Evolutionary conservation across 2,797 vertebrate species (phyloP).

Genomic region (Lagothrix lagotricha): DNA sequence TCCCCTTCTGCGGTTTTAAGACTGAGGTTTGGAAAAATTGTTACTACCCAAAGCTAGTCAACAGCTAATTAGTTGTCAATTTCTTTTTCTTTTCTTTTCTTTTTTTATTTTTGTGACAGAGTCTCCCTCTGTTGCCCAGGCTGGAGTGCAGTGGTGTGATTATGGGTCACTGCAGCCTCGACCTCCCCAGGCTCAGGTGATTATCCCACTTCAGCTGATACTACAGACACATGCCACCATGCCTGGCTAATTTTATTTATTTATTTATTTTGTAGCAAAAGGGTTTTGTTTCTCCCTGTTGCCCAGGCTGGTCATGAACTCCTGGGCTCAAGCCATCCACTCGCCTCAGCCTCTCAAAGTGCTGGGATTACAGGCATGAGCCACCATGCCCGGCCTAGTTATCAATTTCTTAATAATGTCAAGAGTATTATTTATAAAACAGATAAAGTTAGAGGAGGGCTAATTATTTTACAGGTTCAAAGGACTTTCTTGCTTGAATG

Average conservation of each 20-base stretch:
- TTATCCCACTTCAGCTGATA: too few relatives aligned
- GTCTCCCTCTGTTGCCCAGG: too few relatives aligned
- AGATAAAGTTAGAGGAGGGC: neutral
- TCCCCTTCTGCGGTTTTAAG: neutral
- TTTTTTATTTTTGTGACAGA: too few relatives aligned
- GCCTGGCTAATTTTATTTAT: too few relatives aligned
- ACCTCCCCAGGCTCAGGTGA: neutral
- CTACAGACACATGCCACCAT: too few relatives aligned
- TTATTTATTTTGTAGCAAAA: neutral
- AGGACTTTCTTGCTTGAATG: conserved; percentile 41
- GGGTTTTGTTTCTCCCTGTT: neutral
- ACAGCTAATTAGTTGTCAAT: conserved; percentile 53
- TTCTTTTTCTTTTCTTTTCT: neutral
- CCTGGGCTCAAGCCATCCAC: neutral
- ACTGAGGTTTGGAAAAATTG: neutral
- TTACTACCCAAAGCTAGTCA: conserved; percentile 38
- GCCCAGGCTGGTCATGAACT: neutral
- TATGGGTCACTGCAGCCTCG: neutral
- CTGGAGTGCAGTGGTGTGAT: neutral
- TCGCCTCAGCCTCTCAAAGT: neutral
- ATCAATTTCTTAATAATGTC: conserved; percentile 35
- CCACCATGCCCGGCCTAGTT: neutral
- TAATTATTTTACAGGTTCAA: conserved; percentile 38
- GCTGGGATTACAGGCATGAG: neutral
- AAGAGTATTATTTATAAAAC: conserved; percentile 56